Evolutionary conservation across 2,888 invertebrate genomes (phyloP).

Genomic region (Abscondita cerata): DNA sequence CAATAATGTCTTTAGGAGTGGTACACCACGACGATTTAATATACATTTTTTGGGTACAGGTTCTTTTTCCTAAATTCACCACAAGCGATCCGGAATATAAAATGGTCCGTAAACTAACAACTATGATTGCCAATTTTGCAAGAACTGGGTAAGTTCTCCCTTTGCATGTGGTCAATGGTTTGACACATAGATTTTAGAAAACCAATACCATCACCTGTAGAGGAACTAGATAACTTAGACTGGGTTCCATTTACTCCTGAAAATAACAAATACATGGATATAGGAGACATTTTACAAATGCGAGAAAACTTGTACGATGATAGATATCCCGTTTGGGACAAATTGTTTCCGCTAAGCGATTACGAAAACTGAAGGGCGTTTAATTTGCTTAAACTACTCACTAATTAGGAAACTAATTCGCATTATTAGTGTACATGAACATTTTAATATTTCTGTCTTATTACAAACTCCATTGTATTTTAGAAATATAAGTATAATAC

Average conservation of each 20-base stretch:
- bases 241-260: constrained; percentile 47
- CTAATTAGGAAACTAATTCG: too few relatives aligned
- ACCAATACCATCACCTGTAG: constrained; percentile 48
- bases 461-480: too few relatives aligned
- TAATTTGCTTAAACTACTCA: too few relatives aligned
- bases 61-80: constrained; percentile 50
- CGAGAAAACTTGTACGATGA: constrained; percentile 44
- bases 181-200: constrained; percentile 51
- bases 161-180: not conserved
- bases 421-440: too few relatives aligned
- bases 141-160: constrained; percentile 49
- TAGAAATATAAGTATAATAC: too few relatives aligned
- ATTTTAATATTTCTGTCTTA: too few relatives aligned
- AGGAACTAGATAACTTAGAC: constrained; percentile 11
- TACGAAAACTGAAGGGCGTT: not conserved
- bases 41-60: constrained; percentile 56
- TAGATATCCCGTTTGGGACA: constrained; percentile 50
- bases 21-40: constrained; percentile 61
- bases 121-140: constrained; percentile 59
- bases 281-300: constrained; percentile 45
- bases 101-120: constrained; percentile 55
- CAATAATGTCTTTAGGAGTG: constrained; percentile 52
- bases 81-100: constrained; percentile 52
- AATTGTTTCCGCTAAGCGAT: constrained; percentile 41
- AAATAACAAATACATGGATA: constrained; percentile 48